phyloP scores from a whole-genome alignment of 2,797 vertebrate genomes.

The Manis crassicaudata region DNA sequence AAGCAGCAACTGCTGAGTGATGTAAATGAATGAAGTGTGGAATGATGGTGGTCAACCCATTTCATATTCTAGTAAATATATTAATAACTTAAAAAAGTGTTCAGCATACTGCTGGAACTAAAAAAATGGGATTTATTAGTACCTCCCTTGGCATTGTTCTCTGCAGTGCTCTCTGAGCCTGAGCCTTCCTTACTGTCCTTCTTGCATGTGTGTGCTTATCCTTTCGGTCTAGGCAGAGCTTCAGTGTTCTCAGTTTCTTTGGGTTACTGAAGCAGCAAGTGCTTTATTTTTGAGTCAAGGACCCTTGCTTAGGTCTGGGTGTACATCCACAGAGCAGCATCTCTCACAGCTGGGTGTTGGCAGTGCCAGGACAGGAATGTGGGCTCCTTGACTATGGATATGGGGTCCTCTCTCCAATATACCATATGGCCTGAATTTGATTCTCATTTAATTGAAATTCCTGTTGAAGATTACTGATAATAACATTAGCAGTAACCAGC shows the following conservation, averaged over 20 bases:
- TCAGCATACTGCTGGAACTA: neutral
- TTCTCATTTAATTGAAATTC: conserved; percentile 57
- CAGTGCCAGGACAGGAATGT: neutral
- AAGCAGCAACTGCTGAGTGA: neutral
- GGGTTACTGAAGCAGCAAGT: neutral
- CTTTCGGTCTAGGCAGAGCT: neutral
- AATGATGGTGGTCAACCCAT: neutral
- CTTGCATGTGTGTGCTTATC: neutral
- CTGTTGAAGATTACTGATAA: conserved; percentile 43
- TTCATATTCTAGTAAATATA: neutral
- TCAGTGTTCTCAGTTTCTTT: neutral
- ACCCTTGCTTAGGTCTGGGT: neutral
- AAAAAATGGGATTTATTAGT: neutral
- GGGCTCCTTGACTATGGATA: neutral
- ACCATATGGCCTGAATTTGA: conserved; percentile 6
- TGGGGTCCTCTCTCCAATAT: neutral
- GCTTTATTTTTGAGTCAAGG: neutral
- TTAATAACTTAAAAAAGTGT: neutral
- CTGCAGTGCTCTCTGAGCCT: neutral
- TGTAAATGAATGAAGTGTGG: neutral
- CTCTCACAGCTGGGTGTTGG: neutral
- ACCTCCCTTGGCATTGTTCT: neutral
- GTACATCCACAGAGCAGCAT: neutral
- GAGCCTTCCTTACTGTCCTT: neutral
- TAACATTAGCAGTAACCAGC: conserved; percentile 13